Evolutionary conservation across 1,140 invertebrate genomes (phyloP).

Genomic region (Drosophila gunungcola): DNA sequence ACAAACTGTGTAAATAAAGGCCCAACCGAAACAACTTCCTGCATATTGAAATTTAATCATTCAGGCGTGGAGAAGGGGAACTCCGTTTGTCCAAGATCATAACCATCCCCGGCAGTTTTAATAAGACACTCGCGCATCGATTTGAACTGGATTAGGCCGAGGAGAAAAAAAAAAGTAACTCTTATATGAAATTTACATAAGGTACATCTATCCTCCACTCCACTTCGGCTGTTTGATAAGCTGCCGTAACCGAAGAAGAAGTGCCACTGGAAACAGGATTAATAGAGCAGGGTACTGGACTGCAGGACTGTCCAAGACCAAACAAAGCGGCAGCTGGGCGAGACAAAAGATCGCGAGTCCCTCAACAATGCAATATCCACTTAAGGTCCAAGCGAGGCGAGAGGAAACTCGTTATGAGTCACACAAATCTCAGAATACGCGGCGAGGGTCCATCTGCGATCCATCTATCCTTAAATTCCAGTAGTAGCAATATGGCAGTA

Average conservation of each 20-base stretch:
- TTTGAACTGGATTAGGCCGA: constrained; percentile 70
- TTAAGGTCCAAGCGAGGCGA: constrained; percentile 77
- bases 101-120: constrained; percentile 14
- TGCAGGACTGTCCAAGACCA: constrained; percentile 73
- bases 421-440: constrained; percentile 76
- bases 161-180: constrained; percentile 58
- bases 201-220: constrained; percentile 52
- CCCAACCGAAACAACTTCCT: not conserved
- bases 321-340: constrained; percentile 72
- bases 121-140: constrained; percentile 45
- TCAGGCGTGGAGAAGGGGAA: not conserved
- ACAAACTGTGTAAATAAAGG: constrained; percentile 10
- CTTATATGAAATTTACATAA: constrained; percentile 70
- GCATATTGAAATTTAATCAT: not conserved
- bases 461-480: constrained; percentile 27
- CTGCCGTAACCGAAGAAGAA: constrained; percentile 69
- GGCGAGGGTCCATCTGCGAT: constrained; percentile 2
- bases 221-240: constrained; percentile 50
- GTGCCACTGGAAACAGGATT: constrained; percentile 66
- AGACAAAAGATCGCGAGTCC: constrained; percentile 71
- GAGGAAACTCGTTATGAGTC: constrained; percentile 79
- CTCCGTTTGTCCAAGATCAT: constrained; percentile 1
- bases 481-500: not conserved
- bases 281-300: constrained; percentile 59
- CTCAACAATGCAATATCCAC: constrained; percentile 72